These are phyloP conservation scores for Macrosteles quadrilineatus DNA, from an alignment of 1,140 invertebrate species.

Conservation along the genomic window DNA sequence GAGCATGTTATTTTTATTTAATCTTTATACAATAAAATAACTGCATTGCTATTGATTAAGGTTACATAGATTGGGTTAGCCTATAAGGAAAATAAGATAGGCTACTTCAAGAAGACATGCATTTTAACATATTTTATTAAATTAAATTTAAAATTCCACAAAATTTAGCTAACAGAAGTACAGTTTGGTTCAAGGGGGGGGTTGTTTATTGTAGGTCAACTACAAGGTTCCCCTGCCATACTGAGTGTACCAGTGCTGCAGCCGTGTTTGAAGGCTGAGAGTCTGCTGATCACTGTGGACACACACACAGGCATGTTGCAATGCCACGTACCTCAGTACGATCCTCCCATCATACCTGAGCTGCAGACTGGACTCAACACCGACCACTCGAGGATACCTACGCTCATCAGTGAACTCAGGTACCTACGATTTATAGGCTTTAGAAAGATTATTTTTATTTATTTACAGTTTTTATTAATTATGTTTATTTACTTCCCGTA, in stretches of 20 bases:
- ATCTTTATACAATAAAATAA: too few species aligned
- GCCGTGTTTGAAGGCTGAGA: constrained; percentile 88
- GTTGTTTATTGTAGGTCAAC: too few species aligned
- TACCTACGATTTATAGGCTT: constrained; percentile 43
- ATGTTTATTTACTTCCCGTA: neutral
- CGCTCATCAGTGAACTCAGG: constrained; percentile 70
- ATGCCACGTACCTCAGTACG: constrained; percentile 89
- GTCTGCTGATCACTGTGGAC: constrained; percentile 88
- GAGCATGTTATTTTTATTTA: too few species aligned
- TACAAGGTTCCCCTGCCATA: constrained; percentile 85
- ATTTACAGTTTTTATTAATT: neutral
- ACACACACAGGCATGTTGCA: constrained; percentile 90
- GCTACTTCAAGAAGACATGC: too few species aligned
- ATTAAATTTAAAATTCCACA: too few species aligned
- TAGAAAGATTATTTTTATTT: neutral
- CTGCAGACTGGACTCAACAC: constrained; percentile 79
- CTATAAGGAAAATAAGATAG: too few species aligned
- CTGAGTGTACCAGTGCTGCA: constrained; percentile 85
- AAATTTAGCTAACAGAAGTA: too few species aligned
- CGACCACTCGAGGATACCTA: constrained; percentile 68
- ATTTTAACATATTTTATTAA: too few species aligned
- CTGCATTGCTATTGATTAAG: too few species aligned
- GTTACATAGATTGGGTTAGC: too few species aligned
- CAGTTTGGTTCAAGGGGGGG: too few species aligned
- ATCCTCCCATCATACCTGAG: constrained; percentile 77